Conservation (phyloP, 2,888 invertebrate genomes). For the Allophyes oxyacanthae region DNA sequence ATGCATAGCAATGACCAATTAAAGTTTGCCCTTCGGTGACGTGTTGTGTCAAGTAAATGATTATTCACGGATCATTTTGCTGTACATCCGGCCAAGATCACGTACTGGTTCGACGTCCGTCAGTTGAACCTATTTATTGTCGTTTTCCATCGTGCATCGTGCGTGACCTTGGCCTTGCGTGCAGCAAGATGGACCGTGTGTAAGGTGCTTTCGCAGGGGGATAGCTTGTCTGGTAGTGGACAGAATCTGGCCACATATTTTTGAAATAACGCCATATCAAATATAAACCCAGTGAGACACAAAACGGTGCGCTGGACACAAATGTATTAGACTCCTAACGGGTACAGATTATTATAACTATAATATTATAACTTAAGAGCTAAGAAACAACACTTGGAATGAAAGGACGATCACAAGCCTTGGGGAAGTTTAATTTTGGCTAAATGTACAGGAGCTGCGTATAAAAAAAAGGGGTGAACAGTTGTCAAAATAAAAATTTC, state of each 20-base stretch:
- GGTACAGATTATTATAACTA: constrained; percentile 42
- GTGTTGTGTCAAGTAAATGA: too few relatives aligned
- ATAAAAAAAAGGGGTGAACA: constrained; percentile 3
- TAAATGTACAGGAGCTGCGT: constrained; percentile 39
- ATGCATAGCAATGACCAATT: too few relatives aligned
- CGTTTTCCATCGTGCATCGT: too few relatives aligned
- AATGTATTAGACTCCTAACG: constrained; percentile 41
- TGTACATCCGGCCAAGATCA: too few relatives aligned
- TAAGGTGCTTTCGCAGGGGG: too few relatives aligned
- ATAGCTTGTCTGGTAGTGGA: too few relatives aligned
- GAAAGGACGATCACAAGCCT: constrained; percentile 84
- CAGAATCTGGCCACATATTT: neutral
- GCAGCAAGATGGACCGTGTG: too few relatives aligned
- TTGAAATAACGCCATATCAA: constrained; percentile 12
- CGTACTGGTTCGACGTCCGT: too few relatives aligned
- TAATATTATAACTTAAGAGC: constrained; percentile 60
- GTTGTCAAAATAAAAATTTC: constrained; percentile 27
- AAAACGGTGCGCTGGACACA: constrained; percentile 31
- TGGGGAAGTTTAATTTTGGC: constrained; percentile 56
- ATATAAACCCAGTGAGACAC: constrained; percentile 32
- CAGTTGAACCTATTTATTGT: too few relatives aligned
- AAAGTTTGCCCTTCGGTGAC: too few relatives aligned
- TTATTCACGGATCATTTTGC: too few relatives aligned
- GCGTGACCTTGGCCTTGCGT: too few relatives aligned
- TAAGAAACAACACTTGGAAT: constrained; percentile 78